Evolutionary conservation across 2,797 vertebrate species (phyloP).

Genomic region (Eupleurogrammus muticus): DNA sequence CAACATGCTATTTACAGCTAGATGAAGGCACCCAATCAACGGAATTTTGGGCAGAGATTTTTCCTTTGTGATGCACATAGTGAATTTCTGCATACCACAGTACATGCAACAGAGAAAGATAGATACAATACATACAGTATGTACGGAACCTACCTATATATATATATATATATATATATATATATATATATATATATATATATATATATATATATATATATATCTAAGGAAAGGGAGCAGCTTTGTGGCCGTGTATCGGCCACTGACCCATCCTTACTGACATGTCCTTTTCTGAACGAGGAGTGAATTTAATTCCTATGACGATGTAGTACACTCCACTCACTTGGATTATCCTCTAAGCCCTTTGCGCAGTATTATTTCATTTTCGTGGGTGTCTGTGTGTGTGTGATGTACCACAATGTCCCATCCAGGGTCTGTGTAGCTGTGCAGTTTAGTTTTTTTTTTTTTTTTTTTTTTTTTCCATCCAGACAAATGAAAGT

Average conservation of each 20-base stretch:
- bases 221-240: conserved; percentile 55
- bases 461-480: conserved; percentile 32
- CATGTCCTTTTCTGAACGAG: conserved; percentile 72
- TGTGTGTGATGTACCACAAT: conserved; percentile 33
- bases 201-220: too few relatives aligned
- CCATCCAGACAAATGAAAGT: conserved; percentile 63
- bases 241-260: conserved; percentile 49
- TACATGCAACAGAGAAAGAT: not conserved
- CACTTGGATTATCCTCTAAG: conserved; percentile 83
- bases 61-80: not conserved
- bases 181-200: too few relatives aligned
- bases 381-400: conserved; percentile 51
- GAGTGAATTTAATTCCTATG: conserved; percentile 81
- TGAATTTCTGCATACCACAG: not conserved
- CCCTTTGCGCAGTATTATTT: conserved; percentile 81
- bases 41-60: conserved; percentile 1
- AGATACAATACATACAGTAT: too few relatives aligned
- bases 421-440: conserved; percentile 48
- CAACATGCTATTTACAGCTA: conserved; percentile 28
- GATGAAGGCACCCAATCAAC: conserved; percentile 37
- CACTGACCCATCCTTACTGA: conserved; percentile 61
- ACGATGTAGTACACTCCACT: conserved; percentile 78
- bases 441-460: conserved; percentile 19
- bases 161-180: too few relatives aligned
- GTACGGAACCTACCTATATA: too few relatives aligned